Conservation (phyloP, 1,140 invertebrate genomes). For the Hirudo medicinalis region DNA sequence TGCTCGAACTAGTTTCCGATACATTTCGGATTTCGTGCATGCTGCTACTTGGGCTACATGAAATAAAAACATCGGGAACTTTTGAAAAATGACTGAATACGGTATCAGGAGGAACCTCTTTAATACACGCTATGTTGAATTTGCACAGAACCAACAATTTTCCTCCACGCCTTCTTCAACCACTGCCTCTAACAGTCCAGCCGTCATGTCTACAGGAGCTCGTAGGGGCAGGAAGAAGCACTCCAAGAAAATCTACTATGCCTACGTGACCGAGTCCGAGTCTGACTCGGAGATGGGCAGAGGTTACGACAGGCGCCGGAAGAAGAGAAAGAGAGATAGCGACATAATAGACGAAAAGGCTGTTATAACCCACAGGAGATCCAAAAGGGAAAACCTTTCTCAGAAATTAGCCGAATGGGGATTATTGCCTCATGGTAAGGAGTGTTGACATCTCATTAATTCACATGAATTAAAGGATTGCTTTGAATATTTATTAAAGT, state of each 20-base stretch:
- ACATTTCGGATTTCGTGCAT: too few relatives aligned
- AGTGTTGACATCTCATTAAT: too few relatives aligned
- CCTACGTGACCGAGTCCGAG: neutral
- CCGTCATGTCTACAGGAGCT: neutral
- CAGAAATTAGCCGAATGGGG: slow-evolving; percentile 10
- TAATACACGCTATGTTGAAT: too few relatives aligned
- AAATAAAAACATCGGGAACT: too few relatives aligned
- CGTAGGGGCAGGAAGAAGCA: neutral
- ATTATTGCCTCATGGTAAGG: neutral
- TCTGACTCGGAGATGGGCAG: neutral
- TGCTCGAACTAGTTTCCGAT: too few relatives aligned
- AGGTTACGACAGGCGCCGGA: neutral
- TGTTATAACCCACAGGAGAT: neutral
- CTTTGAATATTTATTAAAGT: too few relatives aligned
- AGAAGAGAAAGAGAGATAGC: neutral
- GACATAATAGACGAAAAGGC: neutral
- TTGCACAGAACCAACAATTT: too few relatives aligned
- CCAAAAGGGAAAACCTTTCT: slow-evolving; percentile 4
- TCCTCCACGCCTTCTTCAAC: neutral
- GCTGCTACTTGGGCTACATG: too few relatives aligned
- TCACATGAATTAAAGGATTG: too few relatives aligned
- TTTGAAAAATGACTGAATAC: too few relatives aligned
- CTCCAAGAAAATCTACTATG: neutral
- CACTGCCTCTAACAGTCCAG: neutral
- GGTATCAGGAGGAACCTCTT: too few relatives aligned